Evolutionary conservation across 2,888 invertebrate genomes (phyloP), one percentile per base, ranked within the genome.

Genomic region (Stenotaenia linearis): DNA sequence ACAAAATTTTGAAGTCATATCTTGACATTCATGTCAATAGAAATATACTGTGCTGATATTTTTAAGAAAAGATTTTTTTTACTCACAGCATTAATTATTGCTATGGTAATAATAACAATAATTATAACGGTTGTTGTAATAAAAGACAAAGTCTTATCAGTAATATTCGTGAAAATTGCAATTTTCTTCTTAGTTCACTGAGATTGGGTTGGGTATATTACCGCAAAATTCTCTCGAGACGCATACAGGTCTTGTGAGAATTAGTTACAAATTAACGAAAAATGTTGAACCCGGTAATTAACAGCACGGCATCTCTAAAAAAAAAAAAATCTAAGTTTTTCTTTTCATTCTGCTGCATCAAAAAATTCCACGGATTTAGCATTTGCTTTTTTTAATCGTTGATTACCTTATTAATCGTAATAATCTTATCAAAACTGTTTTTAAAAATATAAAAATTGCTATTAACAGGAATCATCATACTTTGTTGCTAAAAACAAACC

Each of bases 211-310:
- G 69, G 69, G 69, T 28, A 69, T 69, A 69, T 69, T 69, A 69
- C 69, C 69, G 28, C 69, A 69, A 69, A 69, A 69, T 28, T 69
- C 69, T 69, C 69, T 15, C 12, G 69, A 69, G 69, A n/a, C 28
- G 28, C 69, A 28, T 69, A 69, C 25, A 69, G 28, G 69, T 69
- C 69, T 69, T 69, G 69, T 1, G 69, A 69, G 69, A 69, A 69
- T 69, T 69, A 69, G 69, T 69, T 28, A 69, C 69, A 69, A 69
- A 69, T 69, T 69, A 69, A 69, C 69, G 69, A 69, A 69, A 69
- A 69, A 69, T 69, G 69, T 69, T 69, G 69, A 69, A 69, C 69
- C 69, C 23, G 23, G 69, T 69, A 69, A 69, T 69, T 69, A 69
- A 69, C 25, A 69, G 69, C 69, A 50, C 50, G 50, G 50, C 50